These are phyloP conservation scores for Drosophila leonis DNA, from an alignment of 2,888 invertebrate species.

Conservation along the genomic window DNA sequence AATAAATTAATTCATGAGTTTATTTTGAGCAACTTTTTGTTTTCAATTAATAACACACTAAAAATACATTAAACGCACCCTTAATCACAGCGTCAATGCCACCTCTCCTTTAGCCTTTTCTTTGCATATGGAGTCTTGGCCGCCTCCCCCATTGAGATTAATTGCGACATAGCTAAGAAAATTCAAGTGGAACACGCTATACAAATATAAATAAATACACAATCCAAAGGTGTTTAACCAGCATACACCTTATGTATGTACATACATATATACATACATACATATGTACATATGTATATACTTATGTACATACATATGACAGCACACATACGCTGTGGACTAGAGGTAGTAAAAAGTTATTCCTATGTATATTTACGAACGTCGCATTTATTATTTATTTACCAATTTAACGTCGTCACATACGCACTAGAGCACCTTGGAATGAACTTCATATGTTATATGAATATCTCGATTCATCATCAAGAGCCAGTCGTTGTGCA, in stretches of 20 bases:
- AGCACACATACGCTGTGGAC: conserved; percentile 10
- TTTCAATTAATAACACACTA: conserved; percentile 25
- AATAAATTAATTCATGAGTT: conserved; percentile 2
- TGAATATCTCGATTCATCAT: neutral
- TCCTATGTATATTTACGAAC: conserved; percentile 49
- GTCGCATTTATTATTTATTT: conserved; percentile 59
- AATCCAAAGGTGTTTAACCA: conserved; percentile 42
- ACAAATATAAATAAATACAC: conserved; percentile 49
- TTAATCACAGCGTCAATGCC: conserved; percentile 28
- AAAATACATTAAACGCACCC: conserved; percentile 20
- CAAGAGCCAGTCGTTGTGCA: neutral
- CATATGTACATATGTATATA: conserved; percentile 1
- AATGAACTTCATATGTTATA: conserved; percentile 1
- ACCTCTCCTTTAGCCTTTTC: conserved; percentile 2
- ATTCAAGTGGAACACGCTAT: conserved; percentile 52
- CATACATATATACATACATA: too few species aligned
- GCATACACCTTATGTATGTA: conserved; percentile 16
- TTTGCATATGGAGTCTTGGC: conserved; percentile 30
- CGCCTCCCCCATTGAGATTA: conserved; percentile 35
- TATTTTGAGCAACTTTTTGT: conserved; percentile 6
- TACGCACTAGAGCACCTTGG: conserved; percentile 41
- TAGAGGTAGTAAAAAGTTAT: conserved; percentile 40
- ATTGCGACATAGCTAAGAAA: conserved; percentile 49
- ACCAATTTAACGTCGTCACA: conserved; percentile 28
- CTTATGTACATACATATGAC: conserved; percentile 7